Conservation (phyloP, 2,113 vertebrate species). For the Brienomyrus brachyistius region DNA sequence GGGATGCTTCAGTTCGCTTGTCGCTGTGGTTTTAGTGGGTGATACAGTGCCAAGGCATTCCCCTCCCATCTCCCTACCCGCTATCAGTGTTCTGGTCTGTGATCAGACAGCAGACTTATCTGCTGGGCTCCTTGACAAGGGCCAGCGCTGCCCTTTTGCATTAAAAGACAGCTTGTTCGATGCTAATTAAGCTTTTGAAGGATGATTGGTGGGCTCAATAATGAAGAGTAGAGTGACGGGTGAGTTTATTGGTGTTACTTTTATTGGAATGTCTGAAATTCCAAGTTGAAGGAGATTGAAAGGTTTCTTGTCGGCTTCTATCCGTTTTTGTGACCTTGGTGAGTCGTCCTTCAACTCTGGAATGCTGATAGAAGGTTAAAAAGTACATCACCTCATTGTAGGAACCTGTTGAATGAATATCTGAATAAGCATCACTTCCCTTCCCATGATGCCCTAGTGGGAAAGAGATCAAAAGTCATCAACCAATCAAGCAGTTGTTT, state of each 20-base stretch:
- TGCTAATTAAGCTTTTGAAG: slow-evolving; percentile 38
- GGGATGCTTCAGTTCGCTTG: background rate
- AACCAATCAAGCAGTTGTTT: background rate
- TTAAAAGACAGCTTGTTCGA: slow-evolving; percentile 20
- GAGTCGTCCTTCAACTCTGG: slow-evolving; percentile 23
- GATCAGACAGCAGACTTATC: slow-evolving; percentile 50
- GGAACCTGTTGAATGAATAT: background rate
- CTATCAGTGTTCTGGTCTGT: slow-evolving; percentile 25
- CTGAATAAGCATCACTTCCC: background rate
- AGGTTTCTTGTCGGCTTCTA: slow-evolving; percentile 23
- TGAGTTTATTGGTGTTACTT: slow-evolving; percentile 28
- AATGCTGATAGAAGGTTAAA: slow-evolving; percentile 23
- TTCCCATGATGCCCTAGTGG: background rate
- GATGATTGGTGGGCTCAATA: slow-evolving; percentile 19
- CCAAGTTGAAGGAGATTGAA: slow-evolving; percentile 28
- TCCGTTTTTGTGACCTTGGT: slow-evolving; percentile 14
- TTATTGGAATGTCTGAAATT: slow-evolving; percentile 25
- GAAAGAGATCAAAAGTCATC: background rate
- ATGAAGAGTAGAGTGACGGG: slow-evolving; percentile 12
- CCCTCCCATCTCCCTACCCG: slow-evolving; percentile 19
- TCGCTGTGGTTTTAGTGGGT: background rate
- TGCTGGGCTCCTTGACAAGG: slow-evolving; percentile 26
- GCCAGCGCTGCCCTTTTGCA: slow-evolving; percentile 9
- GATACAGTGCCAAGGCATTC: background rate
- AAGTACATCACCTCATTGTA: slow-evolving; percentile 8